These are phyloP conservation scores for Sternotherus odoratus DNA, from an alignment of 2,797 vertebrate species.

Conservation along the genomic window DNA sequence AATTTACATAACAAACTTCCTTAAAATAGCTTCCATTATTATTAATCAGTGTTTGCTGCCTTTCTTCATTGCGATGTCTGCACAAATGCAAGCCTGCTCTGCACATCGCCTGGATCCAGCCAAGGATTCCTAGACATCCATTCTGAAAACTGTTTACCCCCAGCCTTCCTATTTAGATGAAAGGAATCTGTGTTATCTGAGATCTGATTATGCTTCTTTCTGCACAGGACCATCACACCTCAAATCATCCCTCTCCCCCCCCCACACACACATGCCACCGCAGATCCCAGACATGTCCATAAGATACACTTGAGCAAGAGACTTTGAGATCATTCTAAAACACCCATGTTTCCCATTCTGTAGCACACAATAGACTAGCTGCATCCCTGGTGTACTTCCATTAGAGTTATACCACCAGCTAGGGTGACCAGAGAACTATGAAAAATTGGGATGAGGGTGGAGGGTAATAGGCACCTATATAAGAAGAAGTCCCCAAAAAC, in stretches of 20 bases:
- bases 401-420: background rate
- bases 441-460: too few relatives aligned
- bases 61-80: slow-evolving; percentile 4
- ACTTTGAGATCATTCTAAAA: background rate
- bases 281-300: background rate
- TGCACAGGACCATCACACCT: background rate
- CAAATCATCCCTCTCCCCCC: background rate
- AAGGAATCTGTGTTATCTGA: background rate
- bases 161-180: background rate
- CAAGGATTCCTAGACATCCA: background rate
- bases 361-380: background rate
- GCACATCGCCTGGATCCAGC: rapidly evolving
- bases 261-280: too few relatives aligned
- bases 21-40: slow-evolving; percentile 33
- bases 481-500: too few relatives aligned
- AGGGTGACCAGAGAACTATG: too few relatives aligned
- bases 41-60: background rate
- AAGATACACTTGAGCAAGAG: too few relatives aligned
- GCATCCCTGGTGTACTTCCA: background rate
- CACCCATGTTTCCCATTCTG: background rate
- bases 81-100: slow-evolving; percentile 7
- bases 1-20: slow-evolving; percentile 12
- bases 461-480: too few relatives aligned
- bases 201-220: background rate
- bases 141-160: background rate